Conservation (phyloP, 2,888 invertebrate species). For the Pycnomerus fuliginosus region DNA sequence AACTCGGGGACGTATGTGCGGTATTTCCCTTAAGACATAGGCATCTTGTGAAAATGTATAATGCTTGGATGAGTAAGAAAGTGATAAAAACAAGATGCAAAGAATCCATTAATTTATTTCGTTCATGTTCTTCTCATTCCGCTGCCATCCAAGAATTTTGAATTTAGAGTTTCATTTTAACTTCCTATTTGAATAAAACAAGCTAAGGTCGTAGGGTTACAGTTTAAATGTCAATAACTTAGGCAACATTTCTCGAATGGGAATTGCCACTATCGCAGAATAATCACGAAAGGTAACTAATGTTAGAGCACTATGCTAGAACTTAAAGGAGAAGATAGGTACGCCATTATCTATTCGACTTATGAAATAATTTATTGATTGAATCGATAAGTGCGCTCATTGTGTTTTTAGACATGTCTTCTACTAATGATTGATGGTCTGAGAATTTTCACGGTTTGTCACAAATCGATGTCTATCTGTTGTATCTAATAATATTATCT, state of each 20-base stretch:
- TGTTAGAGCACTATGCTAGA: too few species aligned
- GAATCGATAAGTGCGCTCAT: conserved; percentile 9
- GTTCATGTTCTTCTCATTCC: conserved; percentile 30
- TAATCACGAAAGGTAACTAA: conserved; percentile 6
- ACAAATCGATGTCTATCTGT: too few species aligned
- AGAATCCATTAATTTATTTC: conserved; percentile 31
- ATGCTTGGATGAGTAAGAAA: too few species aligned
- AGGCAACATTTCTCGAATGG: too few species aligned
- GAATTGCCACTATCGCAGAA: conserved; percentile 12
- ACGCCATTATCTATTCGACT: too few species aligned
- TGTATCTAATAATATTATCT: too few species aligned
- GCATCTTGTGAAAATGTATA: too few species aligned
- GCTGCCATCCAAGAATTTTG: conserved; percentile 28
- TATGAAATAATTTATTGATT: conserved; percentile 14
- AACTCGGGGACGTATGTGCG: too few species aligned
- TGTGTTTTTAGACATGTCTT: conserved; percentile 2
- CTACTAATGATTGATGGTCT: conserved; percentile 15
- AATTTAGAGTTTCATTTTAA: conserved; percentile 32
- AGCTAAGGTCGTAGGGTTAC: conserved; percentile 15
- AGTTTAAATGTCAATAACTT: conserved; percentile 20
- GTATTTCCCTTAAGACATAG: too few species aligned
- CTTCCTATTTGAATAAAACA: conserved; percentile 34
- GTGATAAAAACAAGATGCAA: conserved; percentile 18
- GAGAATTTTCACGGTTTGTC: conserved; percentile 8
- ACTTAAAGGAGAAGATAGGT: too few species aligned